A percentile compares a stretch with the other conserved stretches of the same genome.
Evolutionary conservation across 2,888 invertebrate species (phyloP).

Genomic region (Tetropium fuscum): DNA sequence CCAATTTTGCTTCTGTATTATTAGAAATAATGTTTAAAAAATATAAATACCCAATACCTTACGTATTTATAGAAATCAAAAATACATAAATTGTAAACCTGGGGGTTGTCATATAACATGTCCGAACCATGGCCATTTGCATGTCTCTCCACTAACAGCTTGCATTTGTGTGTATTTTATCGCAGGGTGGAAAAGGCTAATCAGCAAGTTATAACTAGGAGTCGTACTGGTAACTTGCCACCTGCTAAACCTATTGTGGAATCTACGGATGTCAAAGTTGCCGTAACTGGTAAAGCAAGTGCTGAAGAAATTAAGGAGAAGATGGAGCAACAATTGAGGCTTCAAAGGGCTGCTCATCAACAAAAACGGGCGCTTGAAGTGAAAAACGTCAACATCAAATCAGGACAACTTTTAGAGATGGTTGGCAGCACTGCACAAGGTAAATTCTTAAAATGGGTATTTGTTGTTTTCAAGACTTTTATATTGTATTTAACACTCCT

Average conservation of each 20-base stretch:
- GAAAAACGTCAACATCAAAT: conserved; percentile 56
- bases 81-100: neutral
- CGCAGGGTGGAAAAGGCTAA: conserved; percentile 77
- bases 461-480: too few relatives aligned
- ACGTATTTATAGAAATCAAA: too few relatives aligned
- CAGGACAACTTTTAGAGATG: conserved; percentile 69
- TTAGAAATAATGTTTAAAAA: too few relatives aligned
- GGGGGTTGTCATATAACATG: conserved; percentile 23
- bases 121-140: conserved; percentile 33
- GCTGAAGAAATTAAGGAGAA: conserved; percentile 88
- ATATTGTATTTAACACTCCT: too few relatives aligned
- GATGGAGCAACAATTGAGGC: conserved; percentile 89
- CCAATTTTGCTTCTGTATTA: too few relatives aligned
- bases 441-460: conserved; percentile 60
- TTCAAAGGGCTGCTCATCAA: conserved; percentile 90
- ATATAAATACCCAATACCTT: too few relatives aligned
- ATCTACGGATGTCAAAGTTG: conserved; percentile 57
- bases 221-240: conserved; percentile 80
- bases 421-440: conserved; percentile 71
- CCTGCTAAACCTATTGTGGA: conserved; percentile 65
- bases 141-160: conserved; percentile 53
- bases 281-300: conserved; percentile 71
- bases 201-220: conserved; percentile 82
- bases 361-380: conserved; percentile 84
- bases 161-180: conserved; percentile 58